phyloP scores from a whole-genome alignment of 1,140 invertebrate genomes.

The Ectropis grisescens region DNA sequence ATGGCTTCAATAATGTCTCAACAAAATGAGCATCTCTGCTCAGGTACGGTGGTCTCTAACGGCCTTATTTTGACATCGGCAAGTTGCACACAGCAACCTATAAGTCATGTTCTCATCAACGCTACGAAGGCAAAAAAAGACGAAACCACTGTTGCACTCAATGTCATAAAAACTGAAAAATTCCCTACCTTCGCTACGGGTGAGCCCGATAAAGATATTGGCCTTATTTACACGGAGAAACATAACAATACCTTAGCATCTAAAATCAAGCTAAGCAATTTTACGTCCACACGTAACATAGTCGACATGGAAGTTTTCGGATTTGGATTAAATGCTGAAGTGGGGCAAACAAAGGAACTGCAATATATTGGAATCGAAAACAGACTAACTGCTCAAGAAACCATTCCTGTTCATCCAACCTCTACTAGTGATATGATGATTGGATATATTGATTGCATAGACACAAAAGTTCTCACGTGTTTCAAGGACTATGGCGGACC shows the following conservation, averaged over 20 bases:
- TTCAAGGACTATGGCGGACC: too few relatives aligned
- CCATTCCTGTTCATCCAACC: too few relatives aligned
- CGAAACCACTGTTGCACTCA: slow-evolving; percentile 24
- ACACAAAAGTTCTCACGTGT: too few relatives aligned
- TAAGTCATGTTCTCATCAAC: slow-evolving; percentile 39
- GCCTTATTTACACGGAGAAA: slow-evolving; percentile 43
- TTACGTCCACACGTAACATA: too few relatives aligned
- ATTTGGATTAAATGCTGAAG: slow-evolving; percentile 49
- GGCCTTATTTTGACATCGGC: slow-evolving; percentile 49
- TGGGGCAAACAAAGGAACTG: slow-evolving; percentile 30
- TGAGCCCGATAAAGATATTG: slow-evolving; percentile 34
- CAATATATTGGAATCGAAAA: slow-evolving; percentile 47
- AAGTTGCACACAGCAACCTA: slow-evolving; percentile 27
- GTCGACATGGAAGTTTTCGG: slow-evolving; percentile 46
- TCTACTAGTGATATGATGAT: too few relatives aligned
- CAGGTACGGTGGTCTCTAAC: slow-evolving; percentile 42
- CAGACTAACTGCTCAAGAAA: too few relatives aligned
- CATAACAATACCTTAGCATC: slow-evolving; percentile 33
- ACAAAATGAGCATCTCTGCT: slow-evolving; percentile 47
- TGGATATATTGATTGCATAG: too few relatives aligned
- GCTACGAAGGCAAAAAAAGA: slow-evolving; percentile 38
- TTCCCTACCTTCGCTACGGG: slow-evolving; percentile 39
- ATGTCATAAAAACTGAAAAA: slow-evolving; percentile 43
- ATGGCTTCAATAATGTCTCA: slow-evolving; percentile 48
- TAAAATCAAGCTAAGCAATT: slow-evolving; percentile 41